These are phyloP conservation scores for Leptopilina syphax DNA, from an alignment of 2,888 invertebrate species.

Conservation along the genomic window DNA sequence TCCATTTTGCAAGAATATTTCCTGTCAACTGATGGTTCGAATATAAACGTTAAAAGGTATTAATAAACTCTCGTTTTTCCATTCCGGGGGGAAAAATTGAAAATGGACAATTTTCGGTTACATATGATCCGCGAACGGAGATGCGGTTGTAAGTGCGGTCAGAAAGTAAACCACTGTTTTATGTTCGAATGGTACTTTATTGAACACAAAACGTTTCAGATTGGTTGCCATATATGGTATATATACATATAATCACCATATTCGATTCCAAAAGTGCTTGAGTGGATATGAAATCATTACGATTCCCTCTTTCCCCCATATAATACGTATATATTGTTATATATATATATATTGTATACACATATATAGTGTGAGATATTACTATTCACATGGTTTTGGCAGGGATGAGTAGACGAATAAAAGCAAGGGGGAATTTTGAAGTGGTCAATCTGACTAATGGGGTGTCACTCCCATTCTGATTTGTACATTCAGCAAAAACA, in stretches of 20 bases:
- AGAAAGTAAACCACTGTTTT: slow-evolving; percentile 20
- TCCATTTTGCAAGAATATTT: too few relatives aligned
- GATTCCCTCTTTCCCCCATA: not conserved
- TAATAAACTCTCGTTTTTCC: not conserved
- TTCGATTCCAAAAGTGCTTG: slow-evolving; percentile 19
- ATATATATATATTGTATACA: not conserved
- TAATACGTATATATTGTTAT: not conserved
- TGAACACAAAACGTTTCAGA: not conserved
- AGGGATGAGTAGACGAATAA: slow-evolving; percentile 32
- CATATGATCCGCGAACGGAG: not conserved
- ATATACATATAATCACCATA: slow-evolving; percentile 10
- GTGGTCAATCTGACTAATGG: slow-evolving; percentile 36
- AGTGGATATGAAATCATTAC: slow-evolving; percentile 32
- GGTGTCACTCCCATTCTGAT: slow-evolving; percentile 23
- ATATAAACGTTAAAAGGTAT: not conserved
- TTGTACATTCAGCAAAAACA: slow-evolving; percentile 31
- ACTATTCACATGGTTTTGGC: slow-evolving; percentile 29
- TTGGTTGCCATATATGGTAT: not conserved
- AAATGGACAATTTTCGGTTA: not conserved
- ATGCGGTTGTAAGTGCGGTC: slow-evolving; percentile 37
- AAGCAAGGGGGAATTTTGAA: slow-evolving; percentile 1
- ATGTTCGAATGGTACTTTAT: slow-evolving; percentile 25
- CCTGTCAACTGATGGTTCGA: too few relatives aligned
- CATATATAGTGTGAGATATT: slow-evolving; percentile 21
- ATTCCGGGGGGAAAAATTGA: not conserved